Evolutionary conservation across 2,888 invertebrate species (phyloP).

Genomic region (Chromoteleia sp.): DNA sequence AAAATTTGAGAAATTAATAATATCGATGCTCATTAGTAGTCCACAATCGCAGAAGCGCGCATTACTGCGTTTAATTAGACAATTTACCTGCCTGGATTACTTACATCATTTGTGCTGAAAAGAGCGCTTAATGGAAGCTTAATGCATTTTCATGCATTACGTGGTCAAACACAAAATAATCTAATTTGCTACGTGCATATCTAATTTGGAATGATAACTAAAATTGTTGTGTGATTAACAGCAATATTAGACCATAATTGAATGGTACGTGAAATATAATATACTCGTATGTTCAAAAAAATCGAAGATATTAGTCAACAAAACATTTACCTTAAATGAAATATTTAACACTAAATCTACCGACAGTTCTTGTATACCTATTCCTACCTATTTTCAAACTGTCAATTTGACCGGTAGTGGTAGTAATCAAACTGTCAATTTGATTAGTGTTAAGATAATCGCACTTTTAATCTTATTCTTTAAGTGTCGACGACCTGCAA

Average conservation of each 20-base stretch:
- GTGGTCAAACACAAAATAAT: constrained; percentile 31
- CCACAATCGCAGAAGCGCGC: background rate
- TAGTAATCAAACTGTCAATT: no score
- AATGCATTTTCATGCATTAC: constrained; percentile 16
- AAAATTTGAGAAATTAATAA: background rate
- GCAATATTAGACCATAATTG: constrained; percentile 8
- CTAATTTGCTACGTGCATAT: constrained; percentile 5
- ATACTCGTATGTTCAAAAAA: no score
- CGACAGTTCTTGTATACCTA: no score
- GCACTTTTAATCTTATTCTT: no score
- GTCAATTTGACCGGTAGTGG: no score
- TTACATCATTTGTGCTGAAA: constrained; percentile 21
- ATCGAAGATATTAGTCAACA: no score
- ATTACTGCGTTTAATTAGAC: constrained; percentile 8
- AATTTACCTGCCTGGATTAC: constrained; percentile 8
- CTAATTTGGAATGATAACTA: constrained; percentile 27
- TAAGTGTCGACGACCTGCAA: no score
- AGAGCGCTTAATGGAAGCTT: constrained; percentile 29
- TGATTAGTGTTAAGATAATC: no score
- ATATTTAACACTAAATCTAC: no score
- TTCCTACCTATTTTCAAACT: no score
- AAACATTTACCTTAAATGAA: no score
- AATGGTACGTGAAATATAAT: no score
- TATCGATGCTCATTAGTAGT: constrained; percentile 19
- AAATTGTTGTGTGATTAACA: constrained; percentile 18